These are phyloP conservation scores for Poecilus cupreus DNA, from an alignment of 2,888 invertebrate species.

Conservation along the genomic window DNA sequence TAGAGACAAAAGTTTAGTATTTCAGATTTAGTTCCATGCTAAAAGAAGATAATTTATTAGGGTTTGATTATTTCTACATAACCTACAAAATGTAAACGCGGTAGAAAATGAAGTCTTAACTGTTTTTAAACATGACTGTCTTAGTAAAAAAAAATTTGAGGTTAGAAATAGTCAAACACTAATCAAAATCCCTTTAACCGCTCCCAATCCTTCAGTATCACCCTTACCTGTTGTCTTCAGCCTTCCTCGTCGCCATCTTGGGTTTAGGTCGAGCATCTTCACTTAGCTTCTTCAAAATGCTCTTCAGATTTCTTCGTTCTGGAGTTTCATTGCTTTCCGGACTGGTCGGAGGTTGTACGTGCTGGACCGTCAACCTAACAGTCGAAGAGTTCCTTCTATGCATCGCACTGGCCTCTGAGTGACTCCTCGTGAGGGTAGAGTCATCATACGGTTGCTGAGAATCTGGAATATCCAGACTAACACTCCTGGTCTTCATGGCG, in stretches of 20 bases:
- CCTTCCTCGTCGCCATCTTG: not conserved
- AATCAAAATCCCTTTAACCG: too few species aligned
- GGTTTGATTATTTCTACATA: too few species aligned
- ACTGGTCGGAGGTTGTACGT: slow-evolving; percentile 64
- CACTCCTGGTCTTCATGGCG: slow-evolving; percentile 84
- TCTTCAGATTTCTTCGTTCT: slow-evolving; percentile 87
- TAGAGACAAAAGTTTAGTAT: too few species aligned
- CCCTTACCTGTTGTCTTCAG: not conserved
- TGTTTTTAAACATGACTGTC: too few species aligned
- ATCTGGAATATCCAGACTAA: slow-evolving; percentile 84
- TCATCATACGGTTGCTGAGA: slow-evolving; percentile 74
- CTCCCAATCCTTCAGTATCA: too few species aligned
- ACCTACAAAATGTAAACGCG: too few species aligned
- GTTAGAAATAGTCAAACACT: too few species aligned
- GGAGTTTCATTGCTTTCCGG: slow-evolving; percentile 66
- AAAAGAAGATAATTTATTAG: too few species aligned
- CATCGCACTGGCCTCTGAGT: slow-evolving; percentile 88
- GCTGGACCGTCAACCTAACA: slow-evolving; percentile 72
- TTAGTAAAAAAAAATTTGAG: too few species aligned
- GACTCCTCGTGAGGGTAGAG: slow-evolving; percentile 81
- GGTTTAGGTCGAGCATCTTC: slow-evolving; percentile 73
- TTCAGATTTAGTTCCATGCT: too few species aligned
- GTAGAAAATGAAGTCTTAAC: too few species aligned
- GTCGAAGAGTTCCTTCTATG: slow-evolving; percentile 70
- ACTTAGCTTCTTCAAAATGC: slow-evolving; percentile 88